These are phyloP conservation scores for Hoplias malabaricus DNA, from an alignment of 2,113 vertebrate genomes.

Conservation along the genomic window DNA sequence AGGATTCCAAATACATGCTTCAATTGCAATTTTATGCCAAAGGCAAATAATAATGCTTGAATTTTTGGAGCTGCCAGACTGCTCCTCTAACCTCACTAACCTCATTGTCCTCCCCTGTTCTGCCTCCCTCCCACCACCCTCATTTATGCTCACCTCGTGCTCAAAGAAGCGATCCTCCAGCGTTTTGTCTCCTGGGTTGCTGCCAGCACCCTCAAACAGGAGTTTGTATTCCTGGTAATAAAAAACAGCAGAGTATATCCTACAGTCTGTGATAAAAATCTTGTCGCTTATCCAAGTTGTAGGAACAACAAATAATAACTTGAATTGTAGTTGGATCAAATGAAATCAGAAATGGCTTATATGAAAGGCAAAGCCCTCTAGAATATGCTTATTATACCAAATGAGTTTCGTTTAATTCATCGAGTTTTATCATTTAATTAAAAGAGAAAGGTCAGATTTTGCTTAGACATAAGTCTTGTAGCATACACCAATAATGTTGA, in stretches of 20 bases:
- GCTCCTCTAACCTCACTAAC: not conserved
- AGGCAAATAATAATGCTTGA: too few relatives aligned
- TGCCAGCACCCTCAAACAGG: slow-evolving; percentile 95
- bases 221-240: slow-evolving; percentile 91
- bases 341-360: slow-evolving; percentile 4
- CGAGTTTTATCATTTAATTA: too few relatives aligned
- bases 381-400: not conserved
- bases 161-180: slow-evolving; percentile 98
- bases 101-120: not conserved
- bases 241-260: not conserved
- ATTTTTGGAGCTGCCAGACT: too few relatives aligned
- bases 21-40: too few relatives aligned
- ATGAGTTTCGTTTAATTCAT: too few relatives aligned
- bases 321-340: not conserved
- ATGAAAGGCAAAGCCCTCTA: slow-evolving; percentile 1
- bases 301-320: slow-evolving; percentile 19
- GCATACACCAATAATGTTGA: not conserved
- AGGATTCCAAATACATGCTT: too few relatives aligned
- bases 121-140: too few relatives aligned
- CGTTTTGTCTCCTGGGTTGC: slow-evolving; percentile 97
- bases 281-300: not conserved
- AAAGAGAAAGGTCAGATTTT: too few relatives aligned
- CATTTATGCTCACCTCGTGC: slow-evolving; percentile 84
- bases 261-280: not conserved
- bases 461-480: too few relatives aligned